These are phyloP conservation scores for Petromus typicus DNA, from an alignment of 2,113 vertebrate species.

Conservation along the genomic window DNA sequence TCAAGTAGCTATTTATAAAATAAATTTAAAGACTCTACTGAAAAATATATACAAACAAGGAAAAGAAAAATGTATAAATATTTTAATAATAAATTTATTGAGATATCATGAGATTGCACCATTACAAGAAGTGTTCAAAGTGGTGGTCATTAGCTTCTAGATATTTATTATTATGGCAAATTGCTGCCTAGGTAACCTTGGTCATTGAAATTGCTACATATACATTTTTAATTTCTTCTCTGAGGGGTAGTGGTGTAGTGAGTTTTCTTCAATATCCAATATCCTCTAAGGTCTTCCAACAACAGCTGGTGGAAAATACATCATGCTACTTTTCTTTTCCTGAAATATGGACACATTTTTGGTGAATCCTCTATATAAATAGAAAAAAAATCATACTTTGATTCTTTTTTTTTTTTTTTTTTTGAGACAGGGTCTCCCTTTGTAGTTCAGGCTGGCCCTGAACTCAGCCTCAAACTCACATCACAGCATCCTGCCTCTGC, in stretches of 20 bases:
- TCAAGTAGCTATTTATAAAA: constrained; percentile 15
- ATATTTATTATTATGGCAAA: background rate
- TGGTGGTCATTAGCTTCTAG: background rate
- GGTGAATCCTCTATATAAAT: background rate
- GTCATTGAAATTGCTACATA: background rate
- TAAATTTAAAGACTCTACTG: background rate
- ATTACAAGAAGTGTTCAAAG: background rate
- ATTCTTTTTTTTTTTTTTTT: too few relatives aligned
- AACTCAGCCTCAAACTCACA: too few relatives aligned
- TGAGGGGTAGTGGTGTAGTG: background rate
- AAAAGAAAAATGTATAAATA: background rate
- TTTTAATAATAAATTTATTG: background rate
- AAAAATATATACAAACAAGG: background rate
- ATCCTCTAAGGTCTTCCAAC: background rate
- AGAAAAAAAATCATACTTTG: background rate
- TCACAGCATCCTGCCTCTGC: too few relatives aligned
- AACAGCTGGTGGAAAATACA: background rate
- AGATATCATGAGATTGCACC: background rate
- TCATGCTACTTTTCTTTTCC: background rate
- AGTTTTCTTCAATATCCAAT: background rate
- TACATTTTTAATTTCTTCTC: background rate
- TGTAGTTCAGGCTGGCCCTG: too few relatives aligned
- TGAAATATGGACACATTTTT: background rate
- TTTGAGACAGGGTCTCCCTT: too few relatives aligned
- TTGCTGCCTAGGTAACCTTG: background rate